phyloP scores from a whole-genome alignment of 2,113 vertebrate species.

The Nicator chloris region DNA sequence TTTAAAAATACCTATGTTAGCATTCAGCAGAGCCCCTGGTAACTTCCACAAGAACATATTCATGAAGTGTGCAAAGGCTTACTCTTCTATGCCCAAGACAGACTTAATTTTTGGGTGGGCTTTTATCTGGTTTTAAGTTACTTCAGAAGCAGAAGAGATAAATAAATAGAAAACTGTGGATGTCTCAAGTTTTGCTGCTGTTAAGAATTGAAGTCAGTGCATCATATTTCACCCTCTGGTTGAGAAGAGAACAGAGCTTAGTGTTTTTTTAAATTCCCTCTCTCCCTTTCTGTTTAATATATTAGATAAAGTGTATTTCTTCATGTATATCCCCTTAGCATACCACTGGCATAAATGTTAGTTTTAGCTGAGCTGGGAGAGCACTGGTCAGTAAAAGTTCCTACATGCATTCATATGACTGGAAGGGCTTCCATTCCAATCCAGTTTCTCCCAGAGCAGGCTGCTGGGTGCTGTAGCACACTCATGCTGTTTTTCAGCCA shows the following conservation, averaged over 20 bases:
- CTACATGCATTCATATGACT: rapidly evolving
- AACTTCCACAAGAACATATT: not conserved
- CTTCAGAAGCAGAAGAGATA: not conserved
- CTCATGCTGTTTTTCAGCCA: not conserved
- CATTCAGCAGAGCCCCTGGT: not conserved
- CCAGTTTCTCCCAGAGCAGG: not conserved
- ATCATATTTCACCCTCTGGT: not conserved
- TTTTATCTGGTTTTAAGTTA: not conserved
- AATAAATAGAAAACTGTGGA: not conserved
- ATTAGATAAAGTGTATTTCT: not conserved
- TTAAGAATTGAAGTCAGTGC: not conserved
- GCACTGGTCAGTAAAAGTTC: not conserved
- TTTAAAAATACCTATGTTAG: not conserved
- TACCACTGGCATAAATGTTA: not conserved
- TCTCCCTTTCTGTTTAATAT: not conserved
- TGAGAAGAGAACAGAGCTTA: not conserved
- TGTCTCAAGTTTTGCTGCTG: not conserved
- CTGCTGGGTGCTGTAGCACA: not conserved
- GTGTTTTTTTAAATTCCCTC: not conserved
- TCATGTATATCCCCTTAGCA: not conserved
- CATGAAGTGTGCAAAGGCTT: not conserved
- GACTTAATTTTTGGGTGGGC: not conserved
- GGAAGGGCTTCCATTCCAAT: not conserved
- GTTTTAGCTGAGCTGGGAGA: not conserved
- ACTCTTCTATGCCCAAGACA: not conserved